phyloP scores from a whole-genome alignment of 2,888 invertebrate genomes.

The Synergus itoensis region DNA sequence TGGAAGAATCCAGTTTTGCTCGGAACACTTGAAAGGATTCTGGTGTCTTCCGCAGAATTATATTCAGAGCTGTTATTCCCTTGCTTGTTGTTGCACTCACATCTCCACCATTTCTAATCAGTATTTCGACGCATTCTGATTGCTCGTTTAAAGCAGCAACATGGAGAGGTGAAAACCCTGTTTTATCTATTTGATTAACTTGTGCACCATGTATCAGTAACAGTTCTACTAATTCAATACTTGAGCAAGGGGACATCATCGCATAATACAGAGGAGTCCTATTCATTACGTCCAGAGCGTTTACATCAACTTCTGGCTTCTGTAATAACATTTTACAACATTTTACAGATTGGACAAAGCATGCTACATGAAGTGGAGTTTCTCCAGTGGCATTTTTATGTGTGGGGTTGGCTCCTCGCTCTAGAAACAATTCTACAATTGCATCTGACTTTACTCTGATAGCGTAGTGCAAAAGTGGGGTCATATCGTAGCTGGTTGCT shows the following conservation, averaged over 20 bases:
- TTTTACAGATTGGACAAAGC: conserved; percentile 71
- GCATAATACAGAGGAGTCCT: conserved; percentile 77
- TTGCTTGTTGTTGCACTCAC: conserved; percentile 77
- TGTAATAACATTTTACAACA: conserved; percentile 72
- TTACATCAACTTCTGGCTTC: conserved; percentile 71
- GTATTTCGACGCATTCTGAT: conserved; percentile 75
- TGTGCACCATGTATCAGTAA: conserved; percentile 70
- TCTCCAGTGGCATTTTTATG: conserved; percentile 75
- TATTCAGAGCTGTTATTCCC: conserved; percentile 76
- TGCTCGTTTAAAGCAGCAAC: conserved; percentile 78
- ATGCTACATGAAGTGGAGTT: conserved; percentile 79
- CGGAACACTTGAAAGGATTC: conserved; percentile 76
- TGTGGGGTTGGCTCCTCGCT: conserved; percentile 77
- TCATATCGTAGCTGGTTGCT: conserved; percentile 64
- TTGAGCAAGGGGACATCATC: conserved; percentile 73
- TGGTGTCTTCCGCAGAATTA: conserved; percentile 77
- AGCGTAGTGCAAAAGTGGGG: conserved; percentile 80
- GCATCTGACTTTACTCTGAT: conserved; percentile 71
- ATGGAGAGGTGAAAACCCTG: conserved; percentile 78
- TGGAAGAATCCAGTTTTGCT: conserved; percentile 75
- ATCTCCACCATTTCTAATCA: conserved; percentile 78
- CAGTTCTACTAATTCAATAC: conserved; percentile 68
- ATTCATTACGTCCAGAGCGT: conserved; percentile 73
- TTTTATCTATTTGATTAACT: conserved; percentile 74
- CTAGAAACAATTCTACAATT: conserved; percentile 74